A percentile compares a stretch with the other conserved stretches of the same genome.
Evolutionary conservation across 1,140 invertebrate species (phyloP).

Genomic region (Saccostrea echinata): DNA sequence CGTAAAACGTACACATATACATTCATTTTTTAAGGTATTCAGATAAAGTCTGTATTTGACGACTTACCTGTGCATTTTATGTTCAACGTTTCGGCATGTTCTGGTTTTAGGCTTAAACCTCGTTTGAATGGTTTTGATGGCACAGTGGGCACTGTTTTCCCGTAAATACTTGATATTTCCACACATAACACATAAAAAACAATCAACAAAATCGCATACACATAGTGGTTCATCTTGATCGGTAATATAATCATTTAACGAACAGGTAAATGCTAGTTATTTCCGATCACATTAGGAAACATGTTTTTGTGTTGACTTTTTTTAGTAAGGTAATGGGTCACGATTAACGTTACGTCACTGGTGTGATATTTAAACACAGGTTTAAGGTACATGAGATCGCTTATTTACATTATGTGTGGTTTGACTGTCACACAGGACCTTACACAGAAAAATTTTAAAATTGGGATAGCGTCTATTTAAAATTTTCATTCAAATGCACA

Average conservation of each 20-base stretch:
- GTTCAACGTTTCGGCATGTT: background rate
- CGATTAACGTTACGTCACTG: constrained; percentile 17
- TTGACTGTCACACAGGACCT: background rate
- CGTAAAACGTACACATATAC: background rate
- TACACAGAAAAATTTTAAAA: background rate
- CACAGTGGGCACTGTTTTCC: background rate
- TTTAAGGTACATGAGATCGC: background rate
- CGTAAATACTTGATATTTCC: background rate
- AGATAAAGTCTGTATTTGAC: background rate
- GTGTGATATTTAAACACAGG: background rate
- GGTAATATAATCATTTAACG: background rate
- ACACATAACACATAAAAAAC: background rate
- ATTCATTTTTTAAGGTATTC: constrained; percentile 14
- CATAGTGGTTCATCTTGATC: background rate
- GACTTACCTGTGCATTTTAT: constrained; percentile 31
- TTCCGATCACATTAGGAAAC: background rate
- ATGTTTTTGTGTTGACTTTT: background rate
- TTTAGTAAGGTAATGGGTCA: background rate
- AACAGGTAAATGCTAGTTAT: background rate
- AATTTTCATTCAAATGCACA: constrained; percentile 16
- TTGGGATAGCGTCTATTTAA: background rate
- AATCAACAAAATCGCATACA: background rate
- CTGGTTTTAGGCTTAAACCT: background rate
- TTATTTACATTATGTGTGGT: background rate
- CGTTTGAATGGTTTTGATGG: background rate